Evolutionary conservation across 2,888 invertebrate species (phyloP), one percentile per base, ranked within the genome.

Genomic region (Cosmopolites sordidus): DNA sequence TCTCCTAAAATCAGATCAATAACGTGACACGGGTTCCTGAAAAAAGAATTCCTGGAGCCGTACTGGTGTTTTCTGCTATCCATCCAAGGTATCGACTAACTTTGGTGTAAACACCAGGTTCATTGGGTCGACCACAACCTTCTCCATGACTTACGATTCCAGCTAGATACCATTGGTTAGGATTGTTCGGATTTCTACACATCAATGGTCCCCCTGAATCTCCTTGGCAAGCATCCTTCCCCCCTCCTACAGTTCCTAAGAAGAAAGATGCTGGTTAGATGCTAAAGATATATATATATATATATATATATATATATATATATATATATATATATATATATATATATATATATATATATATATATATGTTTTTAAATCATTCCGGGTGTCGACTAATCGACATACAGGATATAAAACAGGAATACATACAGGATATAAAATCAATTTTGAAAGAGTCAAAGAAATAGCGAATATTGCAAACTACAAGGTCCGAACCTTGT

Each of bases 131-230:
- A 15, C 83, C 92, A 71, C 92, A 92, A 2, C 92, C 92, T 64
- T 89, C 85, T 16, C 92, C 92, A 66, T 92, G 91, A 66, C 91
- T 91, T 0, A 92, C 89, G 45, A 92, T 80, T 0, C 92, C 92
- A 3, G 86, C 89, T 55, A 90, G 76, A 68, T 89, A 90, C 86
- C 88, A 89, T 66, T 86, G 85, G 57, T 81, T 79, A 0, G 77
- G 71, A 65, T 81, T 79, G 51, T 78, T 75, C 37, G 84, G 82
- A 72, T 86, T 85, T 68, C 80, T 82, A 73, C 92, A 92, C 71
- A 91, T 79, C 43, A 92, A 79, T 42, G 92, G 92, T 0, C 92
- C 91, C 41, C 92, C 92, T 60, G 90, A 90, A 66, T 89, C 88
- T 42, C 88, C 89, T 77, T 87, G 90, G 62, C 92, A 92, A 1